These are phyloP conservation scores for Orchesella cincta DNA, from an alignment of 1,140 invertebrate species.

Conservation along the genomic window DNA sequence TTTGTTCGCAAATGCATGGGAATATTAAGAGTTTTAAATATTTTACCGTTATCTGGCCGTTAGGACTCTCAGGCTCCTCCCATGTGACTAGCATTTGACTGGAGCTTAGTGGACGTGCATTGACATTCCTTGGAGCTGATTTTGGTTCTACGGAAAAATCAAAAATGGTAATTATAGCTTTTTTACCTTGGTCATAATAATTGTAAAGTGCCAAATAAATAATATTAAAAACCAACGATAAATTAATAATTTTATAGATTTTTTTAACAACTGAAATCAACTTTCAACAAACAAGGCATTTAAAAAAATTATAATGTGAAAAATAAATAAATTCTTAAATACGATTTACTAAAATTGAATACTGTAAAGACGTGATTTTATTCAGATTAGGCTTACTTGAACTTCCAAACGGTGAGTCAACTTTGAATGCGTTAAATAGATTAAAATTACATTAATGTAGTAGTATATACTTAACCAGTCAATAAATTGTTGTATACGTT, in stretches of 20 bases:
- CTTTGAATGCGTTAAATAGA: slow-evolving; percentile 24
- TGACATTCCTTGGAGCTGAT: slow-evolving; percentile 88
- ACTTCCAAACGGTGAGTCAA: slow-evolving; percentile 42
- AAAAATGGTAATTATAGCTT: not conserved
- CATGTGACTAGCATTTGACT: slow-evolving; percentile 95
- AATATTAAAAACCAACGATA: not conserved
- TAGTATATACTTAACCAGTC: not conserved
- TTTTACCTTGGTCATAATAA: not conserved
- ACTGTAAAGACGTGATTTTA: not conserved
- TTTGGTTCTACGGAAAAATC: slow-evolving; percentile 75
- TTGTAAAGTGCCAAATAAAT: too few relatives aligned
- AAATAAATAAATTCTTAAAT: not conserved
- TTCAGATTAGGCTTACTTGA: slow-evolving; percentile 33
- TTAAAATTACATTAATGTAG: slow-evolving; percentile 3
- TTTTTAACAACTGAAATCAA: too few relatives aligned
- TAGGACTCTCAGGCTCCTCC: slow-evolving; percentile 94
- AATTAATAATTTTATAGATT: not conserved
- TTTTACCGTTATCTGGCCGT: slow-evolving; percentile 93
- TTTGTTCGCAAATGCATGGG: too few relatives aligned
- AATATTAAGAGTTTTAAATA: too few relatives aligned
- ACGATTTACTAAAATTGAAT: not conserved
- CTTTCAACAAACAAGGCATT: not conserved
- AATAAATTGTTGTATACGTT: not conserved
- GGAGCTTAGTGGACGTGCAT: slow-evolving; percentile 87
- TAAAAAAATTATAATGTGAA: not conserved